phyloP scores from a whole-genome alignment of 2,113 vertebrate genomes.

The Platysteira castanea region DNA sequence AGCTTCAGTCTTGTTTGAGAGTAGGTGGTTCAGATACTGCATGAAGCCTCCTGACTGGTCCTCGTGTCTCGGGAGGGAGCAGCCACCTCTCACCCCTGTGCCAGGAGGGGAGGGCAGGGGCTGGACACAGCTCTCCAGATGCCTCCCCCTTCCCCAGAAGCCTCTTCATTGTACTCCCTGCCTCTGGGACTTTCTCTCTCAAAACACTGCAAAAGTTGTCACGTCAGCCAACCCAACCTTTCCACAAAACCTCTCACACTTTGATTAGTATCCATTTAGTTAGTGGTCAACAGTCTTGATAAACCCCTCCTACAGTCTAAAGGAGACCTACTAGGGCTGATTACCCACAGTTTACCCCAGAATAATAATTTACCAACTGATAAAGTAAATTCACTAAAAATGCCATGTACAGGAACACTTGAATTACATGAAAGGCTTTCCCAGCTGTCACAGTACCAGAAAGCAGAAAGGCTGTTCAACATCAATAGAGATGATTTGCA shows the following conservation, averaged over 20 bases:
- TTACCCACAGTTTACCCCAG: background rate
- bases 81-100: background rate
- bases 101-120: background rate
- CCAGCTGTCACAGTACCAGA: background rate
- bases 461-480: background rate
- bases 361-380: background rate
- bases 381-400: background rate
- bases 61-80: background rate
- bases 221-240: background rate
- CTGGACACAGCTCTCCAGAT: background rate
- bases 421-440: background rate
- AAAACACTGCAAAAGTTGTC: background rate
- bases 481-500: background rate
- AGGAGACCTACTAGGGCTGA: background rate
- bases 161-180: background rate
- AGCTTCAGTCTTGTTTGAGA: background rate
- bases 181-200: background rate
- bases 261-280: background rate
- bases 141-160: background rate
- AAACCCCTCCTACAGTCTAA: background rate
- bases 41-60: background rate
- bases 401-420: background rate
- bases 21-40: background rate
- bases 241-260: background rate
- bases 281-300: background rate